Evolutionary conservation across 2,113 vertebrate species (phyloP).

Genomic region (Microcebus jonahi): DNA sequence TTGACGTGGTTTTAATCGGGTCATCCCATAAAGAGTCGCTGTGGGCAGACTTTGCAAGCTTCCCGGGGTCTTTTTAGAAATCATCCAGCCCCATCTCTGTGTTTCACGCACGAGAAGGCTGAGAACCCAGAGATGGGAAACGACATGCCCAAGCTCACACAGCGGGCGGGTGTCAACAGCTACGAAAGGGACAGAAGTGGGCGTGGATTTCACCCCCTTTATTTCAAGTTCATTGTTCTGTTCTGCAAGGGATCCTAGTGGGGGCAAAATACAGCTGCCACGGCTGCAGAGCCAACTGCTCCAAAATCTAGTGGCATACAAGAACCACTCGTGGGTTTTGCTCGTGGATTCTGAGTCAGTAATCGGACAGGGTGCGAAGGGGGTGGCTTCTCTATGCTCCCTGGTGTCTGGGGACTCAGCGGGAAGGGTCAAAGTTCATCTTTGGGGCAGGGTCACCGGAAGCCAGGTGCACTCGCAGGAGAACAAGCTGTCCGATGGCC

Average conservation of each 20-base stretch:
- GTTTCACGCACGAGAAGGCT: background rate
- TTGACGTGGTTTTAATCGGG: background rate
- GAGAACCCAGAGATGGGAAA: background rate
- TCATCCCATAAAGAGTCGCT: background rate
- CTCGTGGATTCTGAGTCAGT: background rate
- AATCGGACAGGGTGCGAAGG: background rate
- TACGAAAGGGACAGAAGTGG: background rate
- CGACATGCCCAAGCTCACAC: background rate
- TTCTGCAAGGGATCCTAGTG: background rate
- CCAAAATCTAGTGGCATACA: background rate
- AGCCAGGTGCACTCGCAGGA: background rate
- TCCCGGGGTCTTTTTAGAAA: background rate
- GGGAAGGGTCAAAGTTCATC: background rate
- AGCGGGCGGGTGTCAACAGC: background rate
- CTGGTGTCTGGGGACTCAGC: background rate
- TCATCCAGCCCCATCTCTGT: background rate
- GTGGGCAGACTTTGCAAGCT: background rate
- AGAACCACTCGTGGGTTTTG: background rate
- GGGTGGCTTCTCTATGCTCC: background rate
- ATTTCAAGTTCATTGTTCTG: background rate
- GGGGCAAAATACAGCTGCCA: background rate
- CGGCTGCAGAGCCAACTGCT: background rate
- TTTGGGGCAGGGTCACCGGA: background rate
- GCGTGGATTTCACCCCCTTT: background rate
- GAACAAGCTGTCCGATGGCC: background rate